Evolutionary conservation across 2,797 vertebrate species (phyloP), one percentile per base, ranked within the genome.

Genomic region (Pelodytes ibericus): DNA sequence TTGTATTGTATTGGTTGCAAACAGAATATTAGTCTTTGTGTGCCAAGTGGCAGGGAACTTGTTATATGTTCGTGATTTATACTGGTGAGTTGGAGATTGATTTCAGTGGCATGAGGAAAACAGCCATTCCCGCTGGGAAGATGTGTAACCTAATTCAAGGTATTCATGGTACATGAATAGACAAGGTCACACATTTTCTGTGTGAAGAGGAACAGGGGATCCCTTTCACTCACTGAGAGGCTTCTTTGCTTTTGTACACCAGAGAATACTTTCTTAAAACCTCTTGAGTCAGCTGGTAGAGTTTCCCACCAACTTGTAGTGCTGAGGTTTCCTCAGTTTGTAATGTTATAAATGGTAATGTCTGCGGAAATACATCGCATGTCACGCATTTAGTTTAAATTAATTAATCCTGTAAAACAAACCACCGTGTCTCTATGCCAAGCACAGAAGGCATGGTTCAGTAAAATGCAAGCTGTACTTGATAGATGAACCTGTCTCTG

Each of bases 131-230:
- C 29, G 68, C n/a, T 80, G 59, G 73, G 27, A 80, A 13, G 0
- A 0, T 39, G 71, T 56, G 22, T 81, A 36, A n/a, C 49, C 70
- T 82, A 81, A 83, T 77, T 80, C 31, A 56, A 75, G 80, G 63
- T 79, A 77, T 56, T 72, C 44, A 79, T 33, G 68, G 79, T 64
- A 66, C 31, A 26, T 65, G 67, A 63, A 39, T 71, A 49, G 71
- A 82, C 25, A 61, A 77, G 67, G 47, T 22, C 6, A 24, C 77
- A 57, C 71, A 79, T 82, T 70, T 69, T 29, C 27, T 65, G 10
- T 57, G 29, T 33, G 2, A 8, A 74, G 51, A 71, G 78, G 71
- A 51, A 65, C 63, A 70, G 71, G 56, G 20, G 27, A 51, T n/a
- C 76, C 78, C 65, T 70, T 61, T 41, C 15, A 51, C 70, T 4